Percentiles rank a stretch among this genome's conserved stretches.
Evolutionary conservation across 2,797 vertebrate species (phyloP).

Genomic region (Epinephelus coioides): DNA sequence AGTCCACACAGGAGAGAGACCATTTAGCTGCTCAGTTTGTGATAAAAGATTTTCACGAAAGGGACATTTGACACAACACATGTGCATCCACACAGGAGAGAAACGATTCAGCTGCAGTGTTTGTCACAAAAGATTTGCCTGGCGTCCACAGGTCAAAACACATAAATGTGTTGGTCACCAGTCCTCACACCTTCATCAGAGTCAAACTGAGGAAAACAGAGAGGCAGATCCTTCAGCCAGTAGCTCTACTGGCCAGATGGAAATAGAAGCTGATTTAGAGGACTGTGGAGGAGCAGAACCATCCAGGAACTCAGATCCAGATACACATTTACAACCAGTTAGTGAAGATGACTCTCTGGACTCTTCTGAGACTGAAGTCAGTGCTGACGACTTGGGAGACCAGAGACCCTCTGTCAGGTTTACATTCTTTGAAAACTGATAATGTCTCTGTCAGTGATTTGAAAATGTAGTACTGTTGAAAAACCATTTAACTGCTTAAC

Average conservation of each 20-base stretch:
- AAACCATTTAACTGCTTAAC: too few relatives aligned
- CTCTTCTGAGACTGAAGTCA: too few relatives aligned
- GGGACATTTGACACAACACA: background rate
- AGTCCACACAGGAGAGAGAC: background rate
- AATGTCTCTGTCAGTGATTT: too few relatives aligned
- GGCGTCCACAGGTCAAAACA: conserved; percentile 2
- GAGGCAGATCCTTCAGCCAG: too few relatives aligned
- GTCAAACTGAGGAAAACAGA: background rate
- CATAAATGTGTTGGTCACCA: conserved; percentile 4
- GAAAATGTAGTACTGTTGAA: too few relatives aligned
- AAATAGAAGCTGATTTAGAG: background rate
- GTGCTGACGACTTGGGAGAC: too few relatives aligned
- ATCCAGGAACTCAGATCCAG: background rate
- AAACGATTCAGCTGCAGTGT: background rate
- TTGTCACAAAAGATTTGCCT: background rate
- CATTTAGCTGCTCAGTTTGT: conserved; percentile 1
- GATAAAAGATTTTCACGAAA: background rate
- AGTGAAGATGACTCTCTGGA: too few relatives aligned
- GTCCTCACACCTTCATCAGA: background rate
- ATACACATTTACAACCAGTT: too few relatives aligned
- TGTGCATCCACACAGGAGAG: conserved; percentile 17
- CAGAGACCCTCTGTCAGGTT: too few relatives aligned
- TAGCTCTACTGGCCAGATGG: too few relatives aligned
- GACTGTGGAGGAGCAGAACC: conserved; percentile 9
- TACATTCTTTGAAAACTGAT: too few relatives aligned